Evolutionary conservation across 2,888 invertebrate genomes (phyloP), one percentile per base, ranked within the genome.

Genomic region (Brenthis ino): DNA sequence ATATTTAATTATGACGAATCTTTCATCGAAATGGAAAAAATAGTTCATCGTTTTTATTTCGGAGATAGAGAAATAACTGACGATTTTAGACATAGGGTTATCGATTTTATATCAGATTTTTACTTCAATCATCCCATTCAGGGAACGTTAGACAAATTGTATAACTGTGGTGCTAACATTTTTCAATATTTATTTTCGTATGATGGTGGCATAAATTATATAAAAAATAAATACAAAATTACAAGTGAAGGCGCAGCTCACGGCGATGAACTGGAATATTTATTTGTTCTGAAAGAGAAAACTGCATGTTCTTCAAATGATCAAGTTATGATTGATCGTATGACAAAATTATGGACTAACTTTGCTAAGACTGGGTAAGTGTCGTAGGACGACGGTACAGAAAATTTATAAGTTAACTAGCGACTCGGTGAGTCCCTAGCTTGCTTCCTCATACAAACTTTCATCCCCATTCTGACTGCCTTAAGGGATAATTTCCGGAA

Each of bases 71-170:
- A 69, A 16, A 57, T 74, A 1, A 64, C n/a, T 13, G 60, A 67
- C 20, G 54, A 60, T 3, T 47, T 77, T 1, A 76, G 72, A 37
- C 74, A 74, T 70, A 70, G 73, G 0, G 50, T 87, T 2, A 76
- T 77, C 3, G 70, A 85, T 11, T 86, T 84, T 57, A 76, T 77
- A 61, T 84, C 87, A 0, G 88, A 88, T 74, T 80, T 77, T 6
- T 20, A 20, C 20, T 20, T 20, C 20, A 20, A 20, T 20, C 20
- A 20, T 20, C 20, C 20, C 20, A 20, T 20, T 20, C 20, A 20
- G 1, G 20, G 20, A 20, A 20, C 20, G 20, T 20, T 20, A 20
- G 20, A 20, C 20, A 20, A 20, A 20, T 20, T 20, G 20, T 20
- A 20, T 20, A 20, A 20, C 1, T 0, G 20, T 20, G 20, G 20